These are phyloP conservation scores for Tupaia tana DNA, from an alignment of 2,113 vertebrate genomes.

Conservation along the genomic window DNA sequence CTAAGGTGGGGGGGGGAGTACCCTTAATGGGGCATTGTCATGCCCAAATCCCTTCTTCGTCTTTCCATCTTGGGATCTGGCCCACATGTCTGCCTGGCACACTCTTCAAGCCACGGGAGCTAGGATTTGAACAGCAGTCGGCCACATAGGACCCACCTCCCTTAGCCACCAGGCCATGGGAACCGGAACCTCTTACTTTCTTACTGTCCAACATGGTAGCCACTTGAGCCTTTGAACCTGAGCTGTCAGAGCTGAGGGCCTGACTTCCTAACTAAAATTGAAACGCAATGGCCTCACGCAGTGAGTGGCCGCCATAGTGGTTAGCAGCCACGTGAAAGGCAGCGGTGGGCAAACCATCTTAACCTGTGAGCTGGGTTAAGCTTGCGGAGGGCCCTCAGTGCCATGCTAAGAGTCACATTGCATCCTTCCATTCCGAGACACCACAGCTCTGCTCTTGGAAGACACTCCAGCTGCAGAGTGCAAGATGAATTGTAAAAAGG, in stretches of 20 bases:
- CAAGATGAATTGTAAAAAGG: background rate
- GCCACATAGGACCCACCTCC: too few species aligned
- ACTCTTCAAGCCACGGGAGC: too few species aligned
- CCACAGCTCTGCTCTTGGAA: background rate
- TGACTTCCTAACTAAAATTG: background rate
- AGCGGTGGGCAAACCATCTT: background rate
- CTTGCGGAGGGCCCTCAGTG: background rate
- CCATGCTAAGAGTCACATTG: accelerated
- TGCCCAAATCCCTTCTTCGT: too few species aligned
- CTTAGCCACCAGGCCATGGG: too few species aligned
- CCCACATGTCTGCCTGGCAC: too few species aligned
- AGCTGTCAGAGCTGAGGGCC: background rate
- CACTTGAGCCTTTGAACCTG: background rate
- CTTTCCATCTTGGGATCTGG: too few species aligned
- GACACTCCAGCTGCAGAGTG: background rate
- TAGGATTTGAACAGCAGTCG: too few species aligned
- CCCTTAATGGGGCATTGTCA: too few species aligned
- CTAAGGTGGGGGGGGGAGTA: too few species aligned
- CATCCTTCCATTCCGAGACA: background rate
- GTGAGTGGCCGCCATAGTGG: background rate
- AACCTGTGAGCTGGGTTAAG: background rate
- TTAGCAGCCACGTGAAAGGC: background rate
- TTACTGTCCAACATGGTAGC: background rate
- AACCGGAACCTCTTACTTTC: background rate
- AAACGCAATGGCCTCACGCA: background rate